Conservation (phyloP, 2,113 vertebrate species). For the Neolamprologus variostigma region DNA sequence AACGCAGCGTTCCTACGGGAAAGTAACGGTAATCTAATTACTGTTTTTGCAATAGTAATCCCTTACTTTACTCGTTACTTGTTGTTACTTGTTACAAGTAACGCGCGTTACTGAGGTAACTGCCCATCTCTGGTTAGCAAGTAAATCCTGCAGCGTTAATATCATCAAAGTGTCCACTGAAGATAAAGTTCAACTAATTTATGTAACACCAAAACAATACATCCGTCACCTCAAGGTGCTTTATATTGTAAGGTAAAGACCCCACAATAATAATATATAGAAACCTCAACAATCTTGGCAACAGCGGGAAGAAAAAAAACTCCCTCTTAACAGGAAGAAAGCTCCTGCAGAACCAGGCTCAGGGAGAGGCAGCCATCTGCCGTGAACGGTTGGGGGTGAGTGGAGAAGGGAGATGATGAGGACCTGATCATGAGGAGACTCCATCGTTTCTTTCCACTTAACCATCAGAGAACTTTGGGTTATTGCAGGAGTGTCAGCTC, state of each 20-base stretch:
- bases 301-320: fast-evolving
- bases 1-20: no score
- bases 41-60: no score
- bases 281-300: not conserved
- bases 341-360: not conserved
- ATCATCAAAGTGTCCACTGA: not conserved
- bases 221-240: not conserved
- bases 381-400: fast-evolving
- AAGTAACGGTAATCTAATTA: no score
- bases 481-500: not conserved
- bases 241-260: not conserved
- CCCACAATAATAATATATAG: not conserved
- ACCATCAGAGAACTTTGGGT: not conserved
- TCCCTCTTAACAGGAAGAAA: not conserved
- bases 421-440: not conserved
- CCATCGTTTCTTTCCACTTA: not conserved
- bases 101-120: no score
- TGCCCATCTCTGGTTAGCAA: not conserved
- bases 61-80: no score
- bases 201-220: not conserved
- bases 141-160: not conserved
- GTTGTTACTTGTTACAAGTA: no score
- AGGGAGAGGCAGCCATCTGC: not conserved
- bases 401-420: not conserved
- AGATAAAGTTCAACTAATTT: not conserved